Percentiles rank a stretch among this genome's conserved stretches.
Conservation (phyloP, 92 coral and sea anemone genomes). For the Montipora capitata region DNA sequence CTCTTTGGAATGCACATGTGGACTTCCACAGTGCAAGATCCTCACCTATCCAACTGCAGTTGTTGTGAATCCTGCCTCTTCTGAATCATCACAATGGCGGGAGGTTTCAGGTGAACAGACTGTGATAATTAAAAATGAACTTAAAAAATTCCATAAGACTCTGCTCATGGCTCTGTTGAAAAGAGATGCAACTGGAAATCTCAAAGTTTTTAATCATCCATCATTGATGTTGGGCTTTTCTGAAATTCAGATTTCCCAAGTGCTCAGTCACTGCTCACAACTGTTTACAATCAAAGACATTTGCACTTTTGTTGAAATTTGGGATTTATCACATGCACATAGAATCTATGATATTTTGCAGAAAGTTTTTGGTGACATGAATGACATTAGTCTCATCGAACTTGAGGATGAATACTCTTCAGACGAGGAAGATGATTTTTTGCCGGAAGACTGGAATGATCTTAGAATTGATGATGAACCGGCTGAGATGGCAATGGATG, state of each 20-base stretch:
- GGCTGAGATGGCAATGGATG: no score
- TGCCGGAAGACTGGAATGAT: no score
- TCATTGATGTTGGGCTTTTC: background rate
- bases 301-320: slow-evolving; percentile 52
- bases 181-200: slow-evolving; percentile 12
- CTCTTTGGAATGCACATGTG: slow-evolving; percentile 60
- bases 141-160: slow-evolving; percentile 7
- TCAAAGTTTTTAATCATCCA: slow-evolving; percentile 21
- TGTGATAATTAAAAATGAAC: slow-evolving; percentile 11
- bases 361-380: slow-evolving; percentile 52
- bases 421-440: no score
- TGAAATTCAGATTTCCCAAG: background rate
- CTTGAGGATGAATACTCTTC: no score
- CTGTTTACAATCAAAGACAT: slow-evolving; percentile 50
- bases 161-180: slow-evolving; percentile 32
- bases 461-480: no score
- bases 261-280: background rate
- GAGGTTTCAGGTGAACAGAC: slow-evolving; percentile 18
- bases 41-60: slow-evolving; percentile 28
- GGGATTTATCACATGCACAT: slow-evolving; percentile 32
- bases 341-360: background rate
- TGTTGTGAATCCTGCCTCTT: background rate
- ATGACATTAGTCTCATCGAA: background rate
- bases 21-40: slow-evolving; percentile 36
- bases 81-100: slow-evolving; percentile 6